These are phyloP conservation scores for Pseudococcus viburni DNA, from an alignment of 2,888 invertebrate species.

Conservation along the genomic window DNA sequence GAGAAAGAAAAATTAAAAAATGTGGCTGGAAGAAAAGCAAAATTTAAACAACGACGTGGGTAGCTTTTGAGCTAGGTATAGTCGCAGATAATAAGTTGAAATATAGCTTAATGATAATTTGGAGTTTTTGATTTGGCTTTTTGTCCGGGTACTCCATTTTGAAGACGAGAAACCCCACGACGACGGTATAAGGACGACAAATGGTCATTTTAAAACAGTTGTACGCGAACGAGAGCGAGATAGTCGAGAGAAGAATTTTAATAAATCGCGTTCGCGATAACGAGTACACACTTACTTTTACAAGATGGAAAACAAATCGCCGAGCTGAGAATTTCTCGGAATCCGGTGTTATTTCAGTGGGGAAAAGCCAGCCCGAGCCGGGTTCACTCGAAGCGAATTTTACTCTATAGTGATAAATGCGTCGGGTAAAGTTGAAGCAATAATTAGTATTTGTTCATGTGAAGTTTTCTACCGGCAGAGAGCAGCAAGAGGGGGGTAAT, in stretches of 20 bases:
- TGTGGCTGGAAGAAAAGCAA: no score
- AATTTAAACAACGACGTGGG: not conserved
- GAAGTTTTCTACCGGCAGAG: not conserved
- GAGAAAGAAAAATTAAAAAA: no score
- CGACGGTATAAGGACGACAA: not conserved
- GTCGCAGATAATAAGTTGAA: not conserved
- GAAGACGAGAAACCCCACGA: not conserved
- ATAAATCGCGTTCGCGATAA: not conserved
- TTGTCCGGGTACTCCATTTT: not conserved
- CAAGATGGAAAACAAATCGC: conserved; percentile 28
- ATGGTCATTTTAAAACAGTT: conserved; percentile 25
- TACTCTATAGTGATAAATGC: not conserved
- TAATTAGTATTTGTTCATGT: conserved; percentile 38
- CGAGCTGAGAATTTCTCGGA: conserved; percentile 5
- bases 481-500: not conserved
- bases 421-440: conserved; percentile 14
- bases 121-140: conserved; percentile 2
- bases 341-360: not conserved
- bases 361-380: not conserved
- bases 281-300: conserved; percentile 2
- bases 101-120: conserved; percentile 26
- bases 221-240: not conserved
- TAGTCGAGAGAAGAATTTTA: conserved; percentile 23
- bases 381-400: not conserved
- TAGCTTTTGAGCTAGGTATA: not conserved